These are phyloP conservation scores for Dynastes grantii DNA, from an alignment of 2,888 invertebrate species.

Conservation along the genomic window DNA sequence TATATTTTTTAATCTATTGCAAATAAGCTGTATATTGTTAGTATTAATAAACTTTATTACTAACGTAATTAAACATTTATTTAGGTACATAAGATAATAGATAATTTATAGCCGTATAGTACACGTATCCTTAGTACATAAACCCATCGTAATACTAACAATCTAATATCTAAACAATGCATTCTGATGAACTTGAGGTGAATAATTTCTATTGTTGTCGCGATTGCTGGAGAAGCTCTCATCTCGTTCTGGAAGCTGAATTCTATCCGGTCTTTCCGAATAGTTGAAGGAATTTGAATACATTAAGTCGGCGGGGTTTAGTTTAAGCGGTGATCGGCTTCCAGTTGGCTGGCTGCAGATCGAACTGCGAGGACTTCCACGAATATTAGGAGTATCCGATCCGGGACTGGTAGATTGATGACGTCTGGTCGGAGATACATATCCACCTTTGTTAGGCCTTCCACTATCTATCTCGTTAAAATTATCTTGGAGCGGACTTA, in stretches of 20 bases:
- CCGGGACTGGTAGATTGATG: constrained; percentile 31
- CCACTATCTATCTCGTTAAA: not conserved
- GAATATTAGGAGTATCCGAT: constrained; percentile 36
- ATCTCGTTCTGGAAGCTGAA: constrained; percentile 3
- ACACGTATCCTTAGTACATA: not conserved
- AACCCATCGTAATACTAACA: not conserved
- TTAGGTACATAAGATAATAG: not conserved
- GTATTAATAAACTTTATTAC: constrained; percentile 5
- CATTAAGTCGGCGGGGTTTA: constrained; percentile 42
- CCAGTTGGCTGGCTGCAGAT: constrained; percentile 20
- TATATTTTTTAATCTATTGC: no score
- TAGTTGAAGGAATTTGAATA: constrained; percentile 47
- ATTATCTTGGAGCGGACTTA: not conserved
- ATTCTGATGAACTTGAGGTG: constrained; percentile 30
- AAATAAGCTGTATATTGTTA: no score
- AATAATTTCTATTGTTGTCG: constrained; percentile 20
- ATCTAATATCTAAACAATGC: constrained; percentile 40
- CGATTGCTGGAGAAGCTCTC: constrained; percentile 40
- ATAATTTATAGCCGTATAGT: not conserved
- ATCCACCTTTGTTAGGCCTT: not conserved
- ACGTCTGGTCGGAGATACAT: constrained; percentile 9
- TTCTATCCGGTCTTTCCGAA: constrained; percentile 41
- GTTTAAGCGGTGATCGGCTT: constrained; percentile 22
- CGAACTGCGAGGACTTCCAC: constrained; percentile 26
- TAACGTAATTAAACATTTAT: not conserved